Evolutionary conservation across 2,113 vertebrate genomes (phyloP), one percentile per base, ranked within the genome.

Genomic region (Ibidorhyncha struthersii): DNA sequence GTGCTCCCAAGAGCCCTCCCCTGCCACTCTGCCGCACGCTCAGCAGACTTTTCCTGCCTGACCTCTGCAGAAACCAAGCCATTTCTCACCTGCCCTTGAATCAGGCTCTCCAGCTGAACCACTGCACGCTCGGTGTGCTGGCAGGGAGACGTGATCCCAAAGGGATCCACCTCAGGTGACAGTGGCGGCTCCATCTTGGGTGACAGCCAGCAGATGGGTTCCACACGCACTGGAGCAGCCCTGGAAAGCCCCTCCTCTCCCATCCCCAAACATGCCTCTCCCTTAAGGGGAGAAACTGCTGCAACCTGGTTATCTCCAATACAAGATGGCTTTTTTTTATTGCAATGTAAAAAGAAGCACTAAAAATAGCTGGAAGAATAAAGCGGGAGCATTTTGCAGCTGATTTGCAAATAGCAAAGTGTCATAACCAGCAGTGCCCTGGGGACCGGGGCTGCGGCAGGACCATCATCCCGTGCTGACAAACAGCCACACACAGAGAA

Each of bases 351-450:
- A 89, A 70, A 95, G 65, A 84, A 87, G 62, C 6, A 29, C 83
- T 94, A 97, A 96, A 96, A 91, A 95, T 77, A 97, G 71, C 50
- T 6, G 1, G 59, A 93, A 71, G 84, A 96, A 91, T 77, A 88
- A 85, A 91, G 84, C 32, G 45, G 18, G 55, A 90, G 63, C 4
- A 2, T 41, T 89, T 82, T 4, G 36, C 93, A 97, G 78, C 87
- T 91, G 91, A 93, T 47, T 94, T 77, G 86, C 86, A 96, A 96
- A 96, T 8, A 86, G 66, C 50, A 76, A 49, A 49, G 84, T 96
- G 96, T 58, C 85, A 91, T 26, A 88, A 63, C 40, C 70, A 92
- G 87, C 74, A 80, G 66, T 25, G 90, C 71, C 84, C 88, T 27
- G 45, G 90, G 78, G 84, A 66, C 13, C 0, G 0, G 43, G 63